Conservation (phyloP, 2,888 invertebrate genomes). For the Zygothrica quintamaculata region DNA sequence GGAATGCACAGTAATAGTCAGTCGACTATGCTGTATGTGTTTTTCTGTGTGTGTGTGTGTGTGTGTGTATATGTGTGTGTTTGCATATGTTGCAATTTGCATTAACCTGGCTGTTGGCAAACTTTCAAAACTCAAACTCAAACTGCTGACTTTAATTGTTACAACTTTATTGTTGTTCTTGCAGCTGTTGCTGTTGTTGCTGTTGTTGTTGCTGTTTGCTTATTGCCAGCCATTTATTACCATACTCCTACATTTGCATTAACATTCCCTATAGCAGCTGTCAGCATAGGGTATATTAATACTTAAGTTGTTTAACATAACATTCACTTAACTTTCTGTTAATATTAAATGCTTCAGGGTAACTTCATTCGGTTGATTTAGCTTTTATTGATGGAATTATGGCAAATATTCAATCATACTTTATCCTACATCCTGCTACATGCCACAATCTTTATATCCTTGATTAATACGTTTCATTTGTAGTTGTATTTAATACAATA, state of each 20-base stretch:
- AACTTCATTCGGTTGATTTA: too few species aligned
- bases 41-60: not conserved
- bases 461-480: too few species aligned
- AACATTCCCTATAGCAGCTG: not conserved
- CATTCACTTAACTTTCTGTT: not conserved
- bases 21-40: not conserved
- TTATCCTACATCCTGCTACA: too few species aligned
- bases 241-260: not conserved
- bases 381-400: too few species aligned
- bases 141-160: conserved; percentile 34
- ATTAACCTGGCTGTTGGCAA: conserved; percentile 17
- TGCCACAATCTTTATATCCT: too few species aligned
- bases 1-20: not conserved
- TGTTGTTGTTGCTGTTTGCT: conserved; percentile 8
- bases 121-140: too few species aligned
- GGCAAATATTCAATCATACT: too few species aligned
- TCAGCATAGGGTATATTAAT: not conserved
- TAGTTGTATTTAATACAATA: too few species aligned
- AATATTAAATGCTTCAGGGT: not conserved
- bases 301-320: not conserved
- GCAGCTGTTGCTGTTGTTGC: not conserved
- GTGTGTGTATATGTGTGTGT: not conserved
- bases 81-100: conserved; percentile 11
- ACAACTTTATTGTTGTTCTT: conserved; percentile 6
- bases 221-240: conserved; percentile 1